Evolutionary conservation across 2,888 invertebrate genomes (phyloP).

Genomic region (Gari tellinella): DNA sequence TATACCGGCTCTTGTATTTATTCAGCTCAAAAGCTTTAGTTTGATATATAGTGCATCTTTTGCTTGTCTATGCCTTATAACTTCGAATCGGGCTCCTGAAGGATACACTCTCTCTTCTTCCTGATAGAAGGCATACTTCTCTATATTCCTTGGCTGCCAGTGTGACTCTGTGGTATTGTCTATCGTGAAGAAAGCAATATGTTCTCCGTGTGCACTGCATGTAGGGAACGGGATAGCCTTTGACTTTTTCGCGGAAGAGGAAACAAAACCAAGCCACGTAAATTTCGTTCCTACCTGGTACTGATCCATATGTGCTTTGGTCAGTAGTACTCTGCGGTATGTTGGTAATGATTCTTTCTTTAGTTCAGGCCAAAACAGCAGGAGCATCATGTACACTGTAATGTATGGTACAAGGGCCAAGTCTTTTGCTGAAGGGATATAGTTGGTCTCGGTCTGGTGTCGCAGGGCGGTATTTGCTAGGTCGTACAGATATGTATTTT

Average conservation of each 20-base stretch:
- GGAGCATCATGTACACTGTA: constrained; percentile 53
- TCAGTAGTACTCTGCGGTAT: constrained; percentile 52
- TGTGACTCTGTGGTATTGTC: constrained; percentile 36
- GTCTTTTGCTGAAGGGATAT: constrained; percentile 54
- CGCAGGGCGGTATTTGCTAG: constrained; percentile 56
- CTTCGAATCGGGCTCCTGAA: constrained; percentile 50
- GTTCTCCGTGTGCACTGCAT: constrained; percentile 24
- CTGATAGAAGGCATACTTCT: constrained; percentile 41
- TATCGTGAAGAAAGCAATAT: constrained; percentile 39
- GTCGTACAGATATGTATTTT: constrained; percentile 47
- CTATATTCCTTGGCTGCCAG: constrained; percentile 58
- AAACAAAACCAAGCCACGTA: constrained; percentile 57
- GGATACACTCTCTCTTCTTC: constrained; percentile 63
- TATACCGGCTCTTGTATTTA: no score
- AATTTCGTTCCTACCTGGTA: constrained; percentile 51
- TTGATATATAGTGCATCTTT: no score
- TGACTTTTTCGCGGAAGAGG: constrained; percentile 38
- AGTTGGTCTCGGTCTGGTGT: constrained; percentile 38
- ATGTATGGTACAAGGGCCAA: constrained; percentile 62
- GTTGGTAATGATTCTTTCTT: constrained; percentile 34
- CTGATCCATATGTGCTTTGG: constrained; percentile 22
- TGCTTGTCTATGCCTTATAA: constrained; percentile 14
- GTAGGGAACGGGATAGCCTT: constrained; percentile 57
- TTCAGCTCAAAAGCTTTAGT: no score
- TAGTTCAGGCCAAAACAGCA: constrained; percentile 50